Evolutionary conservation across 2,888 invertebrate species (phyloP), one percentile per base, ranked within the genome.

Genomic region (Apoda limacodes): DNA sequence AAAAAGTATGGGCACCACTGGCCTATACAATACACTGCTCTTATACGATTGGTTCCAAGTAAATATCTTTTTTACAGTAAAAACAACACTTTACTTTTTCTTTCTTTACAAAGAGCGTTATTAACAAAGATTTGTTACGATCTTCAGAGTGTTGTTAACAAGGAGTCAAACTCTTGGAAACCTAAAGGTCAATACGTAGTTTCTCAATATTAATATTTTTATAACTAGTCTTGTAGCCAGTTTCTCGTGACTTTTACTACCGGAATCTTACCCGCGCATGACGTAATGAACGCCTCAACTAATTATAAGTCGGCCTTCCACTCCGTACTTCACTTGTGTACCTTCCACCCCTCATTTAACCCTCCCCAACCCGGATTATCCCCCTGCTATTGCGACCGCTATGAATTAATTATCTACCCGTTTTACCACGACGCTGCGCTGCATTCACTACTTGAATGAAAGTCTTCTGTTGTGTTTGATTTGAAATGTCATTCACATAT

Each of bases 381-480:
- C 25, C 23, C 24, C 31, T 22, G 19, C 23, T 31, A 30, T 39
- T 28, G 11, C 15, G 42, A 46, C 43, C 41, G 36, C 40, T 33
- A 43, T 54, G 52, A 54, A 52, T 54, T 54, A 48, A 54, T 52
- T 48, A 53, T 47, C 44, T 45, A 40, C 35, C 44, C 19, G 27
- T 19, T 9, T 23, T 13, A 23, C 13, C 23, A 23, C 12, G 23
- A 23, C n/a, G 12, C 13, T 13, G 12, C 13, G 13, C 12, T 23
- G 12, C 12, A 23, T 13, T 12, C 9, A 13, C 12, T n/a, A 13
- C 13, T 13, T 13, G 13, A 9, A 23, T 23, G 7, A 12, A 9
- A 13, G 13, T 12, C 9, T 13, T 23, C 9, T 10, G 15, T 2
- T 15, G 4, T 13, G 9, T 7, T 5, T 19, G 19, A 15, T 28